These are phyloP conservation scores for Lasiurus cinereus DNA, from an alignment of 2,113 vertebrate genomes.

Conservation along the genomic window DNA sequence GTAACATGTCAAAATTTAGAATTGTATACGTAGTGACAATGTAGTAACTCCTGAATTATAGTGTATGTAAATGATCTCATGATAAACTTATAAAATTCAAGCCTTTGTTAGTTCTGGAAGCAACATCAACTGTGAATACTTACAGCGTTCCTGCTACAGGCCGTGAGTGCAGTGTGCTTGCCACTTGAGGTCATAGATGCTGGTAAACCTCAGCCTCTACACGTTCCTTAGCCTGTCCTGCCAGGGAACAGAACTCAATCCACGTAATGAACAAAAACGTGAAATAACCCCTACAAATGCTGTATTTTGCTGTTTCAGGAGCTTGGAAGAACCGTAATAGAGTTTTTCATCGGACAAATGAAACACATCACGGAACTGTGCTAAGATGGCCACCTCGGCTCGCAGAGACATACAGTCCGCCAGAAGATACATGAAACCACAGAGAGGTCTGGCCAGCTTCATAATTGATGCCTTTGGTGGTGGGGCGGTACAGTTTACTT, in stretches of 20 bases:
- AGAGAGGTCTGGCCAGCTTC: constrained; percentile 74
- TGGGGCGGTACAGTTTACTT: background rate
- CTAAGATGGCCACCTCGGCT: background rate
- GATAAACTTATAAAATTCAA: background rate
- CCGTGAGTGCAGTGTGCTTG: background rate
- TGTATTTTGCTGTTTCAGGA: constrained; percentile 69
- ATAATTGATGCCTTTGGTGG: background rate
- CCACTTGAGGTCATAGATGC: background rate
- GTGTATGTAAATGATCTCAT: background rate
- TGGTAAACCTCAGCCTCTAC: background rate
- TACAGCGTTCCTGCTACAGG: background rate
- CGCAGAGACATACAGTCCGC: background rate
- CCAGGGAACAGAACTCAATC: background rate
- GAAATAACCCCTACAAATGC: background rate
- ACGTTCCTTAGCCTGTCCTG: background rate
- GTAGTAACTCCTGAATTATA: background rate
- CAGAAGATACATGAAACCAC: background rate
- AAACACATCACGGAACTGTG: background rate
- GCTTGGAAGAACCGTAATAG: constrained; percentile 35
- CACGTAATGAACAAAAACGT: background rate
- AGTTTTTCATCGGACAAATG: constrained; percentile 36
- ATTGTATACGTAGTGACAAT: background rate
- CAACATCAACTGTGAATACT: background rate
- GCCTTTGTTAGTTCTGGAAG: background rate
- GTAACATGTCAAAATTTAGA: background rate